phyloP scores from a whole-genome alignment of 1,140 invertebrate genomes.

The Diorhabda carinulata region DNA sequence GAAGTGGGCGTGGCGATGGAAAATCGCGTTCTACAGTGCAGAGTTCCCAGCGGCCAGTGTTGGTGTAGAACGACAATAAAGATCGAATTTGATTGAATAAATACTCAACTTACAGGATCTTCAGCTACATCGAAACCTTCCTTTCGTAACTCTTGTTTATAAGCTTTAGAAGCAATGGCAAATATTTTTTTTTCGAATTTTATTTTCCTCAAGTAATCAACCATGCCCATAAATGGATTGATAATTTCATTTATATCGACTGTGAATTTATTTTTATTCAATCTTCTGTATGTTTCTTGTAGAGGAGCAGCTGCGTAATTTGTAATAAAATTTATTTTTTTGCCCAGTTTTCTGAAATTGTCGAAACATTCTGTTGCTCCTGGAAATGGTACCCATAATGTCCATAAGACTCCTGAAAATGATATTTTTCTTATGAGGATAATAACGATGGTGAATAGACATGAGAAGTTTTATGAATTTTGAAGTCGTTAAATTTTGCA shows the following conservation, averaged over 20 bases:
- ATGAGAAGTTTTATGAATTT: too few species aligned
- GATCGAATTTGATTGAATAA: too few species aligned
- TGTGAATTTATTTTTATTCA: conserved; percentile 26
- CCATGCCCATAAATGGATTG: conserved; percentile 27
- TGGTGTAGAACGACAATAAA: too few species aligned
- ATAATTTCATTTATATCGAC: conserved; percentile 26
- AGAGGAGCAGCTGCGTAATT: conserved; percentile 36
- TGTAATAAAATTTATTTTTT: conserved; percentile 39
- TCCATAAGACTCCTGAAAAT: conserved; percentile 35
- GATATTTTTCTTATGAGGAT: too few species aligned
- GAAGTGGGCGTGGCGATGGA: too few species aligned
- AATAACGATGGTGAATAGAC: too few species aligned
- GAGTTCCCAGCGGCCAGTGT: too few species aligned
- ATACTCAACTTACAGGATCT: neutral
- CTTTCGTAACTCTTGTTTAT: conserved; percentile 31
- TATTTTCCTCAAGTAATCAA: conserved; percentile 34
- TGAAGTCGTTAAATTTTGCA: too few species aligned
- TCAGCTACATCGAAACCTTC: conserved; percentile 26
- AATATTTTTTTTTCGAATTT: conserved; percentile 39
- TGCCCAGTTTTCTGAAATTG: conserved; percentile 34
- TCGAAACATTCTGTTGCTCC: conserved; percentile 31
- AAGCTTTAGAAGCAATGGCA: conserved; percentile 23
- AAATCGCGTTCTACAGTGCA: too few species aligned
- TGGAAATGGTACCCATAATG: conserved; percentile 26
- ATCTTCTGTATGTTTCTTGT: conserved; percentile 20